These are phyloP conservation scores for Dicrurus megarhynchus DNA, from an alignment of 2,113 vertebrate species.

Conservation along the genomic window DNA sequence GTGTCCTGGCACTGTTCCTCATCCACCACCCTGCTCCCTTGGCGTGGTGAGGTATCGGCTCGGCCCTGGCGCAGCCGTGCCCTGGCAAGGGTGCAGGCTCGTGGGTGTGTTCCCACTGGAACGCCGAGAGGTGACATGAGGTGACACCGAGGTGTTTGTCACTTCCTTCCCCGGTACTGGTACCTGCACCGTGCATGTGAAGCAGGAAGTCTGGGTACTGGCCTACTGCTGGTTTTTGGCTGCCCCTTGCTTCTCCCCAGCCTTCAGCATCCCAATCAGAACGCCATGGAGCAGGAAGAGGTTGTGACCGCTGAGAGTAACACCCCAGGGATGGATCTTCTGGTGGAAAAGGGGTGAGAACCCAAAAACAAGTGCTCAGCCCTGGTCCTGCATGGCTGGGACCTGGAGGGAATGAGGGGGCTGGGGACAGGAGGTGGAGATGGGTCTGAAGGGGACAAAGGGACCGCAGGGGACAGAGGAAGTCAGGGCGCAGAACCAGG, in stretches of 20 bases:
- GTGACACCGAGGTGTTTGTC: background rate
- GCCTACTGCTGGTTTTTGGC: background rate
- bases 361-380: background rate
- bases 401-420: background rate
- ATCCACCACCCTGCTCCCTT: rapidly evolving
- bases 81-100: rapidly evolving
- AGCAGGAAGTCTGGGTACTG: background rate
- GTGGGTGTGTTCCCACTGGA: rapidly evolving
- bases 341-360: background rate
- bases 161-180: background rate
- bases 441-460: background rate
- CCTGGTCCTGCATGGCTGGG: rapidly evolving
- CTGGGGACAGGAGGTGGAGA: background rate
- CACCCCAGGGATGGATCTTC: background rate
- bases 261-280: background rate
- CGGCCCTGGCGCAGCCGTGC: background rate
- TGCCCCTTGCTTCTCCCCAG: background rate
- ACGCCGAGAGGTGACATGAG: background rate
- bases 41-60: rapidly evolving
- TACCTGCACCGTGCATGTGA: rapidly evolving
- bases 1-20: background rate
- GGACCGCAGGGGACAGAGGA: rapidly evolving
- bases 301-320: background rate
- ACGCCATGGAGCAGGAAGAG: too few species aligned
- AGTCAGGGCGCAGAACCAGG: background rate